phyloP scores from a whole-genome alignment of 2,888 invertebrate genomes.

The Sinotaia quadrata region DNA sequence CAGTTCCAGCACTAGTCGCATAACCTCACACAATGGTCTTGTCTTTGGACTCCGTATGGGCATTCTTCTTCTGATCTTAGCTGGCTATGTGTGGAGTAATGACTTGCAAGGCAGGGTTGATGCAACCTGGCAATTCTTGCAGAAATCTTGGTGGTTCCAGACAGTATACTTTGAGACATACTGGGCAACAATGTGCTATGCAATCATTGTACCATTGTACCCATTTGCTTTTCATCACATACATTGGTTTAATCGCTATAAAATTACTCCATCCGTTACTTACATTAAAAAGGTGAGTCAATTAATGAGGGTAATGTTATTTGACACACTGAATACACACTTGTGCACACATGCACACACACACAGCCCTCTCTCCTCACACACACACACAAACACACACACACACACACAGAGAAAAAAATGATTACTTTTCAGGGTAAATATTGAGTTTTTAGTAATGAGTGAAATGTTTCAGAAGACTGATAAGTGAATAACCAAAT shows the following conservation, averaged over 20 bases:
- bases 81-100: background rate
- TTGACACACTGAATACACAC: too few relatives aligned
- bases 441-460: too few relatives aligned
- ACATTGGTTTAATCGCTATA: constrained; percentile 51
- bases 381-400: background rate
- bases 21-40: too few relatives aligned
- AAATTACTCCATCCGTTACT: constrained; percentile 49
- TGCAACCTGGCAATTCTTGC: constrained; percentile 42
- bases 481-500: too few relatives aligned
- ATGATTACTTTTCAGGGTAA: too few relatives aligned
- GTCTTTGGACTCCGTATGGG: too few relatives aligned
- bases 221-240: constrained; percentile 49
- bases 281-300: constrained; percentile 39
- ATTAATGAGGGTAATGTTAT: too few relatives aligned
- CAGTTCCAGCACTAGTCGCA: too few relatives aligned
- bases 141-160: constrained; percentile 46
- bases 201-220: constrained; percentile 45
- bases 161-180: constrained; percentile 65
- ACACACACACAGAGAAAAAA: background rate
- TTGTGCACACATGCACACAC: too few relatives aligned
- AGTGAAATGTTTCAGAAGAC: too few relatives aligned
- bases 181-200: constrained; percentile 54
- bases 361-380: too few relatives aligned
- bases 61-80: background rate
- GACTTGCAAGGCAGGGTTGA: constrained; percentile 37